Base-by-base conservation (phyloP, 2,888 invertebrate genomes). In the Bombylius discolor region DNA sequence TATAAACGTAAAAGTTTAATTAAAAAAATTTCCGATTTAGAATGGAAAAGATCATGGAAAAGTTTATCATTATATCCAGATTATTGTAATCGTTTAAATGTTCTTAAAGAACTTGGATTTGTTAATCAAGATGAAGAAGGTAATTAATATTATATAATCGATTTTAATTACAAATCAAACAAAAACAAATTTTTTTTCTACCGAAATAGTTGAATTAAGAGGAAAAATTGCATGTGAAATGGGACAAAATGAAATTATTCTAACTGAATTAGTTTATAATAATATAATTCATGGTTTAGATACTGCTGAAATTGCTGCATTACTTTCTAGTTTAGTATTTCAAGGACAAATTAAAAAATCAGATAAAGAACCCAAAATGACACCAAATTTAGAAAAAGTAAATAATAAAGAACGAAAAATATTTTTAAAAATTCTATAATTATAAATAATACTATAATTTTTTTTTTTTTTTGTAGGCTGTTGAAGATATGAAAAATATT, bases 271-370 rank as follows among this genome's bases (percentile, higher is more conserved):
- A 49, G 87, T 98, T 45, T 84, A 97, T 63, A 83, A 90, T 60
- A 94, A 96, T 70, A 83, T 90, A 53, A 82, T 99, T 62, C 88
- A 88, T 0, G 85, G 89, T 65, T 81, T 92, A 59, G 82, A 84
- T 60, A 88, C 94, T 0, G 86, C 90, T 0, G 96, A 97, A 75
- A 94, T 98, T 49, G 97, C 96, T 0, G 95, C 97, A 0, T 71
- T 98, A 47, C 76, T 99, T 47, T 98, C 97, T 1, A 86, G 89
- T 53, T 80, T 97, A 62, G 95, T 99, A 47, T 97, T 92, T 74
- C 92, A 96, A 76, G 87, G 87, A 54, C 87, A 87, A 68, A 83
- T 80, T 0, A 79, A 82, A n/a, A n/a, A n/a, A n/a, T n/a, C n/a
- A 57, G 51, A 45, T n/a, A 14, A 4, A 9, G n/a, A 5, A 44